Base-by-base conservation (phyloP, 2,113 vertebrate genomes). In the Microcebus griseorufus region DNA sequence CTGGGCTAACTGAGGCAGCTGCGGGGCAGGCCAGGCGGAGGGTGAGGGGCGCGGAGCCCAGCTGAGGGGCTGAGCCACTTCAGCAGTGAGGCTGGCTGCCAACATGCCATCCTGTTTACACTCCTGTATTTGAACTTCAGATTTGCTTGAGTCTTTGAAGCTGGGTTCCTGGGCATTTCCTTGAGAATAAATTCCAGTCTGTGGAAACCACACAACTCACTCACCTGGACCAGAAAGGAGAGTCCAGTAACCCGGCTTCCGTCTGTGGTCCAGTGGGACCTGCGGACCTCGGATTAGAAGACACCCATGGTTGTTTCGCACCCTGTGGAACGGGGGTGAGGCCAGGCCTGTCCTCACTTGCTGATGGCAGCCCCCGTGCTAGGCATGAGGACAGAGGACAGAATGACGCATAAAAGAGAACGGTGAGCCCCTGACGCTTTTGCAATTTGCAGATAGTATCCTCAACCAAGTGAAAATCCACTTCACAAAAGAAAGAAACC, bases 121-220 rank as follows among this genome's bases (percentile, higher is more conserved):
- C 83, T 90, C 53, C 65, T 51, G 23, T 93, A 79, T 95, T 88
- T 97, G 94, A 89, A 92, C 93, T 92, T 97, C 90, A 95, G 93
- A 87, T 90, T 88, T 85, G 51, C 86, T 87, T 37, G 70, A 92
- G 73, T 92, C 86, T 97, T 97, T 96, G 97, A 95, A 97, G 92
- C 55, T 88, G 84, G 29, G 65, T 42, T 93, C 55, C 69, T 88
- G 79, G 80, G 89, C 84, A 88, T 90, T 96, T 95, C 86, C 83
- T 93, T 94, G 91, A 95, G 86, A 94, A 87, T 32, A 12, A 88
- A 93, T 83, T 95, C 55, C 78, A 62, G 81, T 85, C 87, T 93
- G 93, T 27, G 13, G 93, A 97, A 97, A 90, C 70, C 95, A 88
- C 79, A 85, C 62, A 75, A 70, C 51, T 94, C 42, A 92, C 25